A percentile compares a stretch with the other conserved stretches of the same genome.
Conservation (phyloP, 2,888 invertebrate genomes). For the Agonum fuliginosum region DNA sequence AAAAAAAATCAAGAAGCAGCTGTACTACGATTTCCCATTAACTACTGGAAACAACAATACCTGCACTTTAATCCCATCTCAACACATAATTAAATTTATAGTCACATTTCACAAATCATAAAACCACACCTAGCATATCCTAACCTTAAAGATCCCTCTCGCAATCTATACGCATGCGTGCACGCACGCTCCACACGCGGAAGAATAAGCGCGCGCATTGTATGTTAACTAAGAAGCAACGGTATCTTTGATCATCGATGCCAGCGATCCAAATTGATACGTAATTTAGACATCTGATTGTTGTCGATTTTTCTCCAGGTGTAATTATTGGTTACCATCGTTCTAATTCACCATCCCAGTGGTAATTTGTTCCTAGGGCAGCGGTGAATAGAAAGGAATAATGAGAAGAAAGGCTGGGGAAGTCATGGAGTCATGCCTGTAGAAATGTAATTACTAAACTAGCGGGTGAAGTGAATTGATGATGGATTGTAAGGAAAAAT, state of each 20-base stretch:
- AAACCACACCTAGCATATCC: background rate
- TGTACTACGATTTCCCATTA: background rate
- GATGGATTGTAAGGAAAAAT: conserved; percentile 23
- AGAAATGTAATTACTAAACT: conserved; percentile 31
- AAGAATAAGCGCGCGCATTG: conserved; percentile 23
- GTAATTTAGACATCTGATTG: conserved; percentile 51
- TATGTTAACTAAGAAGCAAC: conserved; percentile 41
- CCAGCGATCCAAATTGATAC: conserved; percentile 45
- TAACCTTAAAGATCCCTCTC: conserved; percentile 14
- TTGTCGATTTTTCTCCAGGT: conserved; percentile 37
- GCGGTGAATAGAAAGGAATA: conserved; percentile 23
- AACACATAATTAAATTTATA: background rate
- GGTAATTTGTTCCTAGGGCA: conserved; percentile 41
- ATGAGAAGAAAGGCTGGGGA: background rate
- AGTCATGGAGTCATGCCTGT: background rate
- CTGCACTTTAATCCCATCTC: background rate
- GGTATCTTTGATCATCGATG: conserved; percentile 52
- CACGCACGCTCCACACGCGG: background rate
- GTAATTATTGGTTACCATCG: conserved; percentile 36
- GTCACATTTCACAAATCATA: conserved; percentile 22
- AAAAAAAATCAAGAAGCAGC: too few relatives aligned
- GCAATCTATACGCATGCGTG: background rate
- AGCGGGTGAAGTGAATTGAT: conserved; percentile 22
- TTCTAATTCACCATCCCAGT: conserved; percentile 44
- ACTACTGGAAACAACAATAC: background rate